Percentiles rank a stretch among this genome's conserved stretches.
phyloP scores from a whole-genome alignment of 35 echinoderm and acorn worm genomes.

The Strongylocentrotus purpuratus region DNA sequence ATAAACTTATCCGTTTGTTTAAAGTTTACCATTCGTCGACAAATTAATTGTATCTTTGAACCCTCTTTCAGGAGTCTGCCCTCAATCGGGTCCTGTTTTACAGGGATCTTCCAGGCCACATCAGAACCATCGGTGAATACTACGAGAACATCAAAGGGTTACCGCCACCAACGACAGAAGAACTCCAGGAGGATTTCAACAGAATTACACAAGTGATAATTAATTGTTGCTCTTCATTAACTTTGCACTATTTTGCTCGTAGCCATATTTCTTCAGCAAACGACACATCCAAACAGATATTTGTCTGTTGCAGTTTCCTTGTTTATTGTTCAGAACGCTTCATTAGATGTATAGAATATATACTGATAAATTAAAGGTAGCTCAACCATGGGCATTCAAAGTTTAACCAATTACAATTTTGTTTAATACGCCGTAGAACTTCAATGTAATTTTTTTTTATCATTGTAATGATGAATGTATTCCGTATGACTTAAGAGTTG shows the following conservation, averaged over 20 bases:
- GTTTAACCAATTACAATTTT: no score
- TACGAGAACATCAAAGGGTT: background rate
- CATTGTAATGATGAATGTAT: no score
- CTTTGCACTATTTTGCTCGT: no score
- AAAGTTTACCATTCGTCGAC: background rate
- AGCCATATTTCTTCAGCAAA: no score
- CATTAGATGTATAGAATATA: no score
- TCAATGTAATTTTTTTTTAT: no score
- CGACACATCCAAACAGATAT: background rate
- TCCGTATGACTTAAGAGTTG: no score
- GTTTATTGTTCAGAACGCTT: no score
- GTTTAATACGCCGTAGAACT: no score
- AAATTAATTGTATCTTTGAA: background rate
- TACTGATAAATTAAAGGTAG: no score
- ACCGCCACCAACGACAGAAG: background rate
- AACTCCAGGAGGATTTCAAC: background rate
- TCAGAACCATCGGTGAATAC: constrained; percentile 9
- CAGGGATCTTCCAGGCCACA: background rate
- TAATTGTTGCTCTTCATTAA: background rate
- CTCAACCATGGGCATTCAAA: no score
- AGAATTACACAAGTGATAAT: background rate
- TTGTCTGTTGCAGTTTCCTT: background rate
- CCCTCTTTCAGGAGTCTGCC: background rate
- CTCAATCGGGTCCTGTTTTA: constrained; percentile 14
- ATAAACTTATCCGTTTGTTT: background rate